Percentiles rank a stretch among this genome's conserved stretches.
Evolutionary conservation across 2,888 invertebrate species (phyloP).

Genomic region (Nasonia oneida): DNA sequence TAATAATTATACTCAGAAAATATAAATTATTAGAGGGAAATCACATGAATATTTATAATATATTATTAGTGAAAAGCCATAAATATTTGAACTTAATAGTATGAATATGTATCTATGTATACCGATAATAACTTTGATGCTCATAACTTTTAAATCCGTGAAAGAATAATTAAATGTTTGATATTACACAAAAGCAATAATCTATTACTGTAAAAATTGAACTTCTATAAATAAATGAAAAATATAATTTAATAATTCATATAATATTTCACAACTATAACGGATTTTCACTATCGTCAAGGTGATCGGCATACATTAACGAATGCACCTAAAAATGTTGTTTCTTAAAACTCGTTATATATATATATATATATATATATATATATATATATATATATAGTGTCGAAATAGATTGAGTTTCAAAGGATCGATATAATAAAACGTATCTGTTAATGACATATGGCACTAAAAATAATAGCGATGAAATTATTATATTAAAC

Average conservation of each 20-base stretch:
- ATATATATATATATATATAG: no score
- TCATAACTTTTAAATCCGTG: conserved; percentile 9
- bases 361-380: no score
- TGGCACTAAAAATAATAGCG: conserved; percentile 29
- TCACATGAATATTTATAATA: not conserved
- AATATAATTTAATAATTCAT: not conserved
- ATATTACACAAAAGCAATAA: conserved; percentile 16
- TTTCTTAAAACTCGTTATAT: not conserved
- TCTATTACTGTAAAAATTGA: conserved; percentile 7
- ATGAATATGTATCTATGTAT: conserved; percentile 19
- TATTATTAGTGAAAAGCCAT: conserved; percentile 17
- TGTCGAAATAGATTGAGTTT: conserved; percentile 22
- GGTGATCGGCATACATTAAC: conserved; percentile 35
- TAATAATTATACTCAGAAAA: conserved; percentile 30
- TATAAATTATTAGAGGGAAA: conserved; percentile 17
- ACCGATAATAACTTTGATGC: conserved; percentile 30
- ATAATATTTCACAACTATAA: conserved; percentile 25
- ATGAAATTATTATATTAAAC: not conserved
- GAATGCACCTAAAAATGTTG: not conserved
- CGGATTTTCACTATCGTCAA: conserved; percentile 11
- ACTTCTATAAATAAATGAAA: not conserved
- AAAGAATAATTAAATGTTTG: conserved; percentile 8
- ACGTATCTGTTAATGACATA: conserved; percentile 11
- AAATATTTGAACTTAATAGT: conserved; percentile 8
- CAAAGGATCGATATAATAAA: conserved; percentile 1